A percentile compares a stretch with the other conserved stretches of the same genome.
phyloP scores from a whole-genome alignment of 2,888 invertebrate species.

The Hypolimnas misippus region DNA sequence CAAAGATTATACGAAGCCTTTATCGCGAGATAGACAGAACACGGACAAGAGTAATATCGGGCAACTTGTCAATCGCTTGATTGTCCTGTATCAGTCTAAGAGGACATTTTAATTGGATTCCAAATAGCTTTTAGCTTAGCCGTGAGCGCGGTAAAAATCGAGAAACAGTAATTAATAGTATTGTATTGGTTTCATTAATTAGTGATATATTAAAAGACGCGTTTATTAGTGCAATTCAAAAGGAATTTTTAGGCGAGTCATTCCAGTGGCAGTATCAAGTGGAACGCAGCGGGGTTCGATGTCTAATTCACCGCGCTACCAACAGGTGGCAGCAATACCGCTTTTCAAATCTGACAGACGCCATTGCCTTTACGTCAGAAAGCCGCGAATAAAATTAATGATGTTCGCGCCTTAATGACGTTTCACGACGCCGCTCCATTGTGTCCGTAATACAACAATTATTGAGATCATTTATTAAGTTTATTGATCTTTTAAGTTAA shows the following conservation, averaged over 20 bases:
- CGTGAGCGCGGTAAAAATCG: slow-evolving; percentile 16
- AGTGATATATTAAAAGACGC: slow-evolving; percentile 38
- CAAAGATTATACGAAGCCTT: slow-evolving; percentile 45
- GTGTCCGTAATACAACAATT: slow-evolving; percentile 84
- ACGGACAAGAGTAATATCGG: slow-evolving; percentile 24
- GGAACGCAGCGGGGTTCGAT: slow-evolving; percentile 76
- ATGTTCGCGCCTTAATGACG: slow-evolving; percentile 84
- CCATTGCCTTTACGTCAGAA: slow-evolving; percentile 82
- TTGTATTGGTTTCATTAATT: slow-evolving; percentile 42
- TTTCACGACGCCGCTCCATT: slow-evolving; percentile 83
- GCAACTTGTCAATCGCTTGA: slow-evolving; percentile 26
- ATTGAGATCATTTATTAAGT: slow-evolving; percentile 85
- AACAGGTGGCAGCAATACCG: slow-evolving; percentile 81
- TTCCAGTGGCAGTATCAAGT: slow-evolving; percentile 80
- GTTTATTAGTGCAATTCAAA: slow-evolving; percentile 43
- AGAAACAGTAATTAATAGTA: slow-evolving; percentile 31
- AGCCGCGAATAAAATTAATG: slow-evolving; percentile 84
- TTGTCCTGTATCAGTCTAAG: slow-evolving; percentile 24
- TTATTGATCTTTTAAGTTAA: slow-evolving; percentile 85
- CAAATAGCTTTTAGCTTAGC: slow-evolving; percentile 24
- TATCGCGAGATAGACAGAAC: slow-evolving; percentile 30
- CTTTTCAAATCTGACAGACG: slow-evolving; percentile 83
- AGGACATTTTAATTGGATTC: slow-evolving; percentile 25
- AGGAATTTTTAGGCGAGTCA: slow-evolving; percentile 62
- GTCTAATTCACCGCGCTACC: slow-evolving; percentile 82